Evolutionary conservation across 2,113 vertebrate genomes (phyloP).

Genomic region (Abramis brama): DNA sequence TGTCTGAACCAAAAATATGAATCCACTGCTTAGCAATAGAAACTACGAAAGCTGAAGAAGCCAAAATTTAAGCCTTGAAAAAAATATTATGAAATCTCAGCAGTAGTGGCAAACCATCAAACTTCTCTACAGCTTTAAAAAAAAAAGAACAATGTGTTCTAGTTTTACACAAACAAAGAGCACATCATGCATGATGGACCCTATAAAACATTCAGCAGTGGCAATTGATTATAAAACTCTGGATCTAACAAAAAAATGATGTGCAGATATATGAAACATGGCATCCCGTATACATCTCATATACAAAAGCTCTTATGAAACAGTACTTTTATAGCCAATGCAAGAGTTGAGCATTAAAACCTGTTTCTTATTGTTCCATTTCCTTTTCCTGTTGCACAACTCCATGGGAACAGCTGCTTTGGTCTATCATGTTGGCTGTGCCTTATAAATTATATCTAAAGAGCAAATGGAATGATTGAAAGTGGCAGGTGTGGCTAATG

Average conservation of each 20-base stretch:
- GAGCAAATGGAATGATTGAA: slow-evolving; percentile 17
- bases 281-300: not conserved
- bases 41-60: not conserved
- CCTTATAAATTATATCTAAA: slow-evolving; percentile 8
- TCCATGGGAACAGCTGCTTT: slow-evolving; percentile 30
- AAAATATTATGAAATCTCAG: not conserved
- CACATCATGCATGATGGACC: too few relatives aligned
- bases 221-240: not conserved
- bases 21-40: not conserved
- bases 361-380: slow-evolving; percentile 10
- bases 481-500: not conserved
- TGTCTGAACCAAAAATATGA: not conserved
- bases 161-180: not conserved
- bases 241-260: not conserved
- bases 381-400: slow-evolving; percentile 25
- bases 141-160: not conserved
- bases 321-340: not conserved
- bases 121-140: not conserved
- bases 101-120: not conserved
- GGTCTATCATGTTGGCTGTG: slow-evolving; percentile 9
- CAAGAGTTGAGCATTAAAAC: not conserved
- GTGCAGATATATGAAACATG: not conserved
- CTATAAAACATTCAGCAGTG: not conserved
- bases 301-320: not conserved
- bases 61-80: not conserved